Percentiles rank a stretch among this genome's conserved stretches.
phyloP scores from a whole-genome alignment of 2,113 vertebrate genomes.

The Menidia beryllina region DNA sequence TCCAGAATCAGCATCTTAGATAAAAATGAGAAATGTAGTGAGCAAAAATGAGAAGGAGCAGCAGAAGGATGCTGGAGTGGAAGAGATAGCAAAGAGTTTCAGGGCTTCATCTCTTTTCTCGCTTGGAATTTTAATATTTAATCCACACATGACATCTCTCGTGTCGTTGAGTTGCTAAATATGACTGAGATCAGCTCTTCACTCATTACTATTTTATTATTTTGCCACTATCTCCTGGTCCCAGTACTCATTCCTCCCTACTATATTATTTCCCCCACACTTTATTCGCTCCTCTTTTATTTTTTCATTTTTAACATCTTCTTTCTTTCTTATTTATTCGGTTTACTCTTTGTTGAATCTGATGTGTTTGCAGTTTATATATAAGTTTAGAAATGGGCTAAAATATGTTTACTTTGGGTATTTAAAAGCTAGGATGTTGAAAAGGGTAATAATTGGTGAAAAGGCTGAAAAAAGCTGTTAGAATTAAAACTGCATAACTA shows the following conservation, averaged over 20 bases:
- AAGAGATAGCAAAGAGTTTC: slow-evolving; percentile 5
- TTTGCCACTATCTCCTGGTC: background rate
- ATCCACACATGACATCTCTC: slow-evolving; percentile 43
- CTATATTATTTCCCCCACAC: background rate
- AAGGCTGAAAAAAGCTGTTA: background rate
- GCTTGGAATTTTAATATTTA: slow-evolving; percentile 55
- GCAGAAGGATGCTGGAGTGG: background rate
- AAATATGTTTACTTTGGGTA: too few relatives aligned
- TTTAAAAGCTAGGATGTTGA: background rate
- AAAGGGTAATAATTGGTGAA: background rate
- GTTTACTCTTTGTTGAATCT: background rate
- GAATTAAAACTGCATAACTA: background rate
- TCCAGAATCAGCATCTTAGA: slow-evolving; percentile 17
- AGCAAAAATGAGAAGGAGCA: background rate
- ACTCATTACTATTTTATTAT: slow-evolving; percentile 52
- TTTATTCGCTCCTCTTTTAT: background rate
- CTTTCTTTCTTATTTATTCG: background rate
- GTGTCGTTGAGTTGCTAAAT: slow-evolving; percentile 51
- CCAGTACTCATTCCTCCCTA: background rate
- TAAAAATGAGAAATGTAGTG: slow-evolving; percentile 7
- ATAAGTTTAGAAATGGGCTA: too few relatives aligned
- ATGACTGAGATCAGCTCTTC: slow-evolving; percentile 37
- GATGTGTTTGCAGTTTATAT: background rate
- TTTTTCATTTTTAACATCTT: background rate
- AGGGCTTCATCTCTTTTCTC: slow-evolving; percentile 16